Conservation (phyloP, 2,888 invertebrate genomes). For the Scaeva pyrastri region DNA sequence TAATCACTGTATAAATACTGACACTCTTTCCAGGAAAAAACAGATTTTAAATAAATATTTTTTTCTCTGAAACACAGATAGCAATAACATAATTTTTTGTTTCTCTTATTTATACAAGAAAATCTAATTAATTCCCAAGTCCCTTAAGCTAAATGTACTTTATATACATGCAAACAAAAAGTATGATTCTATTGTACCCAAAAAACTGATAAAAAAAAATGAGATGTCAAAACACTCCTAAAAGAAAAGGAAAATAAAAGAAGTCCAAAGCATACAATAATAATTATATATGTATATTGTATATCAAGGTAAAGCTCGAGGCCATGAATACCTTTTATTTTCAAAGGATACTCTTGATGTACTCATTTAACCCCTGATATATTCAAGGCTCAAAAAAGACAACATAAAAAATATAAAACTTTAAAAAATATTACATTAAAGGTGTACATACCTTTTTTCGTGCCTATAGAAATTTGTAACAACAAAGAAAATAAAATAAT, state of each 20-base stretch:
- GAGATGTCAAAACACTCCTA: background rate
- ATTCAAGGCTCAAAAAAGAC: background rate
- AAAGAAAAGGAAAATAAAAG: background rate
- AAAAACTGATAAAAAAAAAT: background rate
- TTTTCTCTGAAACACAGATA: background rate
- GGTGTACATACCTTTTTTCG: background rate
- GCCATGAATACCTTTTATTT: slow-evolving; percentile 6
- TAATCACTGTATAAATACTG: too few species aligned
- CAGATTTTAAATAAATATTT: too few species aligned
- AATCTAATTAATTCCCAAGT: slow-evolving; percentile 19
- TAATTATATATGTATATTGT: too few species aligned
- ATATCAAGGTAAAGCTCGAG: background rate
- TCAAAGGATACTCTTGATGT: background rate
- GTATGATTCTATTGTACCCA: background rate
- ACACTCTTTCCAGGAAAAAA: too few species aligned
- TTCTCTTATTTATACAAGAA: background rate
- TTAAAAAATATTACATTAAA: background rate
- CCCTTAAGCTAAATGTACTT: background rate
- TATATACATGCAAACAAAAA: background rate
- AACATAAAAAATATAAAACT: background rate
- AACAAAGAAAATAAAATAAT: slow-evolving; percentile 6
- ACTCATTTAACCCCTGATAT: background rate
- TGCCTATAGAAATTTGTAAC: background rate
- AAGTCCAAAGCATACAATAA: slow-evolving; percentile 5
- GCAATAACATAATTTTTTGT: background rate